Conservation (phyloP, 2,113 vertebrate genomes). For the Laterallus jamaicensis region DNA sequence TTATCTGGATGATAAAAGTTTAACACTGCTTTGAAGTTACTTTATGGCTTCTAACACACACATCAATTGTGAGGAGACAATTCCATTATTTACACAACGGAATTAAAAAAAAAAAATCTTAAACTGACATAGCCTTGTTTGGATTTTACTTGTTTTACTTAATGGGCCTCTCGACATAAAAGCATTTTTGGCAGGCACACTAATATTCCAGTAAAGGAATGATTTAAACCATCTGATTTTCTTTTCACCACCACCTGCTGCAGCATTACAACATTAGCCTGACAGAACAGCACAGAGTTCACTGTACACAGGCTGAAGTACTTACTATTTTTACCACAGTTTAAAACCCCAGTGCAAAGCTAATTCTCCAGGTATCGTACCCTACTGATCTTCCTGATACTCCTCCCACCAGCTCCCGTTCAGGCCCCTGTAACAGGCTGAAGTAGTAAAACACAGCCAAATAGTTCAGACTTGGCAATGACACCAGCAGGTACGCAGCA, state of each 20-base stretch:
- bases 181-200: conserved; percentile 49
- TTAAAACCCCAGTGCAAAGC: background rate
- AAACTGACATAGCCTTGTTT: background rate
- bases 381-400: accelerated
- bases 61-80: background rate
- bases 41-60: background rate
- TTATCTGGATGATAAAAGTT: background rate
- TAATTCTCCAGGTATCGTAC: background rate
- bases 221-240: background rate
- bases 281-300: background rate
- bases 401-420: background rate
- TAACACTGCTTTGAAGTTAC: conserved; percentile 1
- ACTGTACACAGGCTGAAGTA: background rate
- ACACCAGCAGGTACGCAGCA: background rate
- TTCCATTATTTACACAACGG: conserved; percentile 20
- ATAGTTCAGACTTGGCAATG: background rate
- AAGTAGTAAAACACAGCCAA: background rate
- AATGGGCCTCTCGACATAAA: conserved; percentile 4
- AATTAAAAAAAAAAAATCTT: conserved; percentile 20
- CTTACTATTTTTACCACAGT: background rate
- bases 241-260: background rate
- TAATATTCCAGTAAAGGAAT: background rate
- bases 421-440: background rate
- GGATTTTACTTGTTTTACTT: conserved; percentile 27
- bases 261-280: background rate